Evolutionary conservation across 2,113 vertebrate genomes (phyloP).

Genomic region (Microcebus griseorufus): DNA sequence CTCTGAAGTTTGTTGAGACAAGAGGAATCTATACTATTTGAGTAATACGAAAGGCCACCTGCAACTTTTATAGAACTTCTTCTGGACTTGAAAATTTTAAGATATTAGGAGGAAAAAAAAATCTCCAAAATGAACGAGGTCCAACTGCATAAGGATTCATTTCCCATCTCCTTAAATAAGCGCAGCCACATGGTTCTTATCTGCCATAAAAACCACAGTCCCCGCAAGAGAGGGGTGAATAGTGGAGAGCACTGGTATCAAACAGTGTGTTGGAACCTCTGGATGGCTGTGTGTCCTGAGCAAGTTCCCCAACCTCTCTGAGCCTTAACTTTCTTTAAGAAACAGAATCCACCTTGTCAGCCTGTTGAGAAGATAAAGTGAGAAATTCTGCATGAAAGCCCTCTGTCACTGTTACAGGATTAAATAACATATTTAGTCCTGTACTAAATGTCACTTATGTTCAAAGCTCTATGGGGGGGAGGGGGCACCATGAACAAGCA

Average conservation of each 20-base stretch:
- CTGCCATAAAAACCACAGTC: conserved; percentile 22
- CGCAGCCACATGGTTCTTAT: conserved; percentile 15
- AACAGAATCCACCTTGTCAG: neutral
- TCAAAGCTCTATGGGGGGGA: neutral
- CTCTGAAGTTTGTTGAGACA: conserved; percentile 15
- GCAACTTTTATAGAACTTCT: neutral
- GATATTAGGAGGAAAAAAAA: neutral
- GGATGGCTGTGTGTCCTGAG: neutral
- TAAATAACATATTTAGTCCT: neutral
- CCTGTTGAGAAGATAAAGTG: neutral
- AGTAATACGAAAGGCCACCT: conserved; percentile 31
- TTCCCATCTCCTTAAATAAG: conserved; percentile 47
- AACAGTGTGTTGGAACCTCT: neutral
- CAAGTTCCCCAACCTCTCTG: conserved; percentile 15
- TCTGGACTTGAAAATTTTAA: conserved; percentile 29
- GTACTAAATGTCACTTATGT: neutral
- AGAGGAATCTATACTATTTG: neutral
- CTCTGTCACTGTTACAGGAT: neutral
- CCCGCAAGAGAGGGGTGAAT: neutral
- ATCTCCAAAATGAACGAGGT: neutral
- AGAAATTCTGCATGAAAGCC: neutral
- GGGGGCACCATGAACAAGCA: neutral
- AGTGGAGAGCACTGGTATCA: neutral
- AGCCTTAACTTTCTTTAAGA: neutral
- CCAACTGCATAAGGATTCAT: neutral